A percentile compares a stretch with the other conserved stretches of the same genome.
phyloP scores from a whole-genome alignment of 2,888 invertebrate genomes.

The Lasioglossum figueresi region DNA sequence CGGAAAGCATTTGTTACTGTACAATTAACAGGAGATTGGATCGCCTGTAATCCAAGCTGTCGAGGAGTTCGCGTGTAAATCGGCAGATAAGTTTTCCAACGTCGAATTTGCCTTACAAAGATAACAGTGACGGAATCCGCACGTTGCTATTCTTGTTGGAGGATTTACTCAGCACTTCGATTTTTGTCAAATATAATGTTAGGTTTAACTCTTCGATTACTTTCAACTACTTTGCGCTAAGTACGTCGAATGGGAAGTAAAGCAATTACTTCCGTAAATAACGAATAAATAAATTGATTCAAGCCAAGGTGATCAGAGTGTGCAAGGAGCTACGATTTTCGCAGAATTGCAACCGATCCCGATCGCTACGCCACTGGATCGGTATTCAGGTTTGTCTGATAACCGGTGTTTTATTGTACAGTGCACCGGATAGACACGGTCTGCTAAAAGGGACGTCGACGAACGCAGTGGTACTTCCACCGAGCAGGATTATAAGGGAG shows the following conservation, averaged over 20 bases:
- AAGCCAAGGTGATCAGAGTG: neutral
- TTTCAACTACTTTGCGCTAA: no score
- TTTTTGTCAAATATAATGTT: no score
- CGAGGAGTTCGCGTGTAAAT: conserved; percentile 18
- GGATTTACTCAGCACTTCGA: neutral
- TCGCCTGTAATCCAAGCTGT: neutral
- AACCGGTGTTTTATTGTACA: conserved; percentile 56
- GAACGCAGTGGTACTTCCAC: conserved; percentile 22
- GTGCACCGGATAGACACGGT: conserved; percentile 17
- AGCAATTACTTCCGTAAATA: neutral
- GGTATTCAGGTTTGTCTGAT: conserved; percentile 56
- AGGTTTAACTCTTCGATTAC: no score
- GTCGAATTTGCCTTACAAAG: neutral
- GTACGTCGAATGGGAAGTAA: no score
- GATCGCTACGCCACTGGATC: conserved; percentile 53
- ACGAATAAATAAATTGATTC: neutral
- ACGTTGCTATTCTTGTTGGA: neutral
- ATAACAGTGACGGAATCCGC: neutral
- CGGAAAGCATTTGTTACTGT: conserved; percentile 2
- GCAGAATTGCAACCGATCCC: conserved; percentile 35
- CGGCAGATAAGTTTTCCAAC: conserved; percentile 20
- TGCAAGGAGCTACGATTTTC: neutral
- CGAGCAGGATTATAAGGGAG: conserved; percentile 1
- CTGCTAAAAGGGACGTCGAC: conserved; percentile 18
- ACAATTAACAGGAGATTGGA: conserved; percentile 19